Conservation (phyloP, 2,888 invertebrate genomes). For the Xanthorhoe designata region DNA sequence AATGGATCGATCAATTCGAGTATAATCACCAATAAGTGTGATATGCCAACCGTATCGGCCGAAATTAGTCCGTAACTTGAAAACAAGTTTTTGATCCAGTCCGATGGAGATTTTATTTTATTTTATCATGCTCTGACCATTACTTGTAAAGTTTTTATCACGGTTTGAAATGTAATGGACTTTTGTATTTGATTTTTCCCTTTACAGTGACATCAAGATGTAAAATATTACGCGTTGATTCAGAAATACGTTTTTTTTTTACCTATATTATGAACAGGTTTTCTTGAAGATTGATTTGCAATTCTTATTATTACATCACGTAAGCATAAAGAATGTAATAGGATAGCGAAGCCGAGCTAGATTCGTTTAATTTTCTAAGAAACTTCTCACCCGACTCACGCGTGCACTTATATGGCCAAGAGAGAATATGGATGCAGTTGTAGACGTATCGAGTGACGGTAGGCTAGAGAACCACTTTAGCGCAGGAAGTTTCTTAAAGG, state of each 20-base stretch:
- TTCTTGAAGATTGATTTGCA: slow-evolving; percentile 22
- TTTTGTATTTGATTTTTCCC: neutral
- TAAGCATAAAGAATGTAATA: slow-evolving; percentile 21
- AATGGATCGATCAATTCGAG: slow-evolving; percentile 59
- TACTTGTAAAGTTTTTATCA: slow-evolving; percentile 27
- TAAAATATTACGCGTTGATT: slow-evolving; percentile 12
- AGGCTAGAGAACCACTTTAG: slow-evolving; percentile 22
- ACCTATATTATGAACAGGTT: neutral
- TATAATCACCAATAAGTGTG: slow-evolving; percentile 60
- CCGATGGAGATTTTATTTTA: slow-evolving; percentile 33
- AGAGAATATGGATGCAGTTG: slow-evolving; percentile 18
- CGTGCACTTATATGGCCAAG: slow-evolving; percentile 27
- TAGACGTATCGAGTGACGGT: slow-evolving; percentile 27
- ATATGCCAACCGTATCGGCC: slow-evolving; percentile 58
- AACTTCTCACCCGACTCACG: slow-evolving; percentile 26
- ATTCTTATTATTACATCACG: slow-evolving; percentile 20
- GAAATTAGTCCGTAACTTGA: slow-evolving; percentile 59
- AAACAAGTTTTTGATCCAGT: slow-evolving; percentile 49
- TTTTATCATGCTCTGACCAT: slow-evolving; percentile 22
- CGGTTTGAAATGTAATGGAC: slow-evolving; percentile 4
- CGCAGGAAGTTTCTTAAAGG: slow-evolving; percentile 8
- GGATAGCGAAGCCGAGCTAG: slow-evolving; percentile 18
- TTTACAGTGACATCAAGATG: slow-evolving; percentile 10
- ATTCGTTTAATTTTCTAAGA: slow-evolving; percentile 26
- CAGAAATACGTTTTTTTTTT: slow-evolving; percentile 10